These are phyloP conservation scores for Nysson spinosus DNA, from an alignment of 2,888 invertebrate genomes.

Conservation along the genomic window DNA sequence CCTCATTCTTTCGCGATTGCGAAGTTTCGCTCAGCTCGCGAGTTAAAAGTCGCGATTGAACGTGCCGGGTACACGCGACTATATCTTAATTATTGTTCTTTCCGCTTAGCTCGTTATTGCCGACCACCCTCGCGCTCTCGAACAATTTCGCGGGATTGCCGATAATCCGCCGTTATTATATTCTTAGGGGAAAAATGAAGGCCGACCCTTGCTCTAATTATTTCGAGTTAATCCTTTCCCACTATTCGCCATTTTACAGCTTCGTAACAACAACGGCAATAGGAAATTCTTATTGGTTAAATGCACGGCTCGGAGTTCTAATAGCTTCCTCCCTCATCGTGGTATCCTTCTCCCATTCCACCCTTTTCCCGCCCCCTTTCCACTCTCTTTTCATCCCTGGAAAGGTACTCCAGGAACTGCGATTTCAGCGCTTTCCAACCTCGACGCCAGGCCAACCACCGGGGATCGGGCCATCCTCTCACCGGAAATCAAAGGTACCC, in stretches of 20 bases:
- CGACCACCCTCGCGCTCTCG: too few species aligned
- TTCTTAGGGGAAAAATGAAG: not conserved
- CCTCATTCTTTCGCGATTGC: too few species aligned
- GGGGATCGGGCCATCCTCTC: conserved; percentile 36
- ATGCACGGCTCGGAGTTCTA: conserved; percentile 35
- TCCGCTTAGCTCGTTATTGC: too few species aligned
- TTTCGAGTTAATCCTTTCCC: conserved; percentile 19
- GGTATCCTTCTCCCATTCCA: not conserved
- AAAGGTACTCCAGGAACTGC: conserved; percentile 50
- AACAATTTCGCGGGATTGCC: too few species aligned
- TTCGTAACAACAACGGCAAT: conserved; percentile 14
- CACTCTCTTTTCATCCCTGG: not conserved
- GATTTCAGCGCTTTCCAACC: conserved; percentile 58
- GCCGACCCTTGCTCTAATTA: conserved; percentile 24
- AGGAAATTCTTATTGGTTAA: conserved; percentile 30
- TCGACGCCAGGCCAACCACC: conserved; percentile 30
- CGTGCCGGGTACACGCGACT: too few species aligned
- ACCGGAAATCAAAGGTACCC: conserved; percentile 51
- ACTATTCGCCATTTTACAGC: conserved; percentile 11
- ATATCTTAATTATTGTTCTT: too few species aligned
- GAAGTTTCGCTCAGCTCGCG: too few species aligned
- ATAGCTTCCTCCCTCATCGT: conserved; percentile 28
- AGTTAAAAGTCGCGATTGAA: too few species aligned
- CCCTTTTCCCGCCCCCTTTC: not conserved
- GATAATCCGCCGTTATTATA: too few species aligned